Percentiles rank a stretch among this genome's conserved stretches.
Evolutionary conservation across 2,113 vertebrate species (phyloP).

Genomic region (Scophthalmus maximus): DNA sequence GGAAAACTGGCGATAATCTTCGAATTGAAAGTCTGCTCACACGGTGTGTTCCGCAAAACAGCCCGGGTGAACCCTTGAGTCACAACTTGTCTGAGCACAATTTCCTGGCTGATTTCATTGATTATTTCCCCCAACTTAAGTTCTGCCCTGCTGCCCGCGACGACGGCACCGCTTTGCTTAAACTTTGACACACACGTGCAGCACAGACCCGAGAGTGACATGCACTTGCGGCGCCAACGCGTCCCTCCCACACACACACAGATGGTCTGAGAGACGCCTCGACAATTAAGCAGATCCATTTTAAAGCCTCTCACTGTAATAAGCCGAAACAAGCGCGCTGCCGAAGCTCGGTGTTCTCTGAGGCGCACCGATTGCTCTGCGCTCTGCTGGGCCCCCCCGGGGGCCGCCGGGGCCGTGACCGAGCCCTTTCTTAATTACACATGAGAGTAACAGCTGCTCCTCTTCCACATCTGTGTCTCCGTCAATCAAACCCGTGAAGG

Average conservation of each 20-base stretch:
- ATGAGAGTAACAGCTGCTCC: conserved; percentile 70
- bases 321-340: conserved; percentile 56
- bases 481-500: conserved; percentile 42
- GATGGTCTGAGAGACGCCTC: conserved; percentile 66
- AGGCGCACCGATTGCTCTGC: conserved; percentile 40
- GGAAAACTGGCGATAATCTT: conserved; percentile 48
- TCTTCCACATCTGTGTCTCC: conserved; percentile 63
- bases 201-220: conserved; percentile 9
- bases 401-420: conserved; percentile 46
- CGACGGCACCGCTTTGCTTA: no score
- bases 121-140: conserved; percentile 45
- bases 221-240: conserved; percentile 31
- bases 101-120: conserved; percentile 60
- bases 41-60: conserved; percentile 28
- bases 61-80: conserved; percentile 15
- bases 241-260: conserved; percentile 56
- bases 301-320: conserved; percentile 61
- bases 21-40: conserved; percentile 53
- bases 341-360: conserved; percentile 45
- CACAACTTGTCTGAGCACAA: conserved; percentile 54
- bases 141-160: conserved; percentile 33
- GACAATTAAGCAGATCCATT: conserved; percentile 65
- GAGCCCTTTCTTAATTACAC: conserved; percentile 71
- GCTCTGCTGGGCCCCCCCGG: conserved; percentile 31
- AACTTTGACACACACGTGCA: conserved; percentile 12